Evolutionary conservation across 2,888 invertebrate genomes (phyloP), one percentile per base, ranked within the genome.

Genomic region (Trichogramma evanescens): DNA sequence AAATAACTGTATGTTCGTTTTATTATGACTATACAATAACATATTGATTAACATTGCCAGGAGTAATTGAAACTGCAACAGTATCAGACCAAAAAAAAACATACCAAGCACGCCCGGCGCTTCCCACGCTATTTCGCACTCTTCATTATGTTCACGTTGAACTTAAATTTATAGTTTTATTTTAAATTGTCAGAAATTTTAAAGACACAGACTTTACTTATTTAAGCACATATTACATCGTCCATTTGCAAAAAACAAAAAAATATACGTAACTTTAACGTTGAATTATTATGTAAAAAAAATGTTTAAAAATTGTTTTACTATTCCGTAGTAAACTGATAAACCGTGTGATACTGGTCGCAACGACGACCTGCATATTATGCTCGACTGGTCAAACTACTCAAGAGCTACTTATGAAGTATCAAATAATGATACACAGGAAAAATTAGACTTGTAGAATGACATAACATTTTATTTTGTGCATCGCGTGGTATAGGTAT

Each of bases 361-460:
- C 67, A 71, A 62, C 67, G 67, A 71, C 72, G 74, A 63, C 68
- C 66, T 66, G 69, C 72, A 74, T 73, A 72, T 69, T 69, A 70
- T 26, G 26, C 26, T 26, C 26, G 26, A 73, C 73, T 8, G 70
- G 71, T 74, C 70, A 69, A 69, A 67, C 72, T 74, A 74, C 69
- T 67, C 73, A 26, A 26, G 71, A 69, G 66, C 72, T 76, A 74
- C 67, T 70, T 73, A 72, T 73, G 69, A 72, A 72, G 72, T 75
- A 74, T 73, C 69, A 75, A 77, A 74, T 73, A 71, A 74, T 68
- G 67, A 70, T 72, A 72, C 68, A 70, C 67, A 65, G 66, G 70
- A 67, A 68, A 68, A 73, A 72, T 69, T 70, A 71, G 73, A 72
- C 69, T 26, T 26, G 26, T 40, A 60, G 56, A 62, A 58, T 59